These are phyloP conservation scores for Morus bassanus DNA, from an alignment of 2,797 vertebrate species.

Conservation along the genomic window DNA sequence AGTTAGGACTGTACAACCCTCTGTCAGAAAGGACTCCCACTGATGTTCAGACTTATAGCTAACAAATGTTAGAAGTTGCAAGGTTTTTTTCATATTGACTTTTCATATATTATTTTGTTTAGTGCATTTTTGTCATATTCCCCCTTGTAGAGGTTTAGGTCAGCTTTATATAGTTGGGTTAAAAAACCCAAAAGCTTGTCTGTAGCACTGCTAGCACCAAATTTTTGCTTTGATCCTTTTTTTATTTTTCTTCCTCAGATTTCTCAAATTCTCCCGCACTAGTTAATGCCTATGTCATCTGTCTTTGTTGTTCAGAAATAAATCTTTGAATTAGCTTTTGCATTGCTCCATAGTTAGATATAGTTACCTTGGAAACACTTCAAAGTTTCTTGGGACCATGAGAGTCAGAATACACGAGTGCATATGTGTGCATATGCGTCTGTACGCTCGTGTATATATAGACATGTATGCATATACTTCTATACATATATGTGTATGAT, in stretches of 20 bases:
- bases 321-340: background rate
- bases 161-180: background rate
- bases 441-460: fast-evolving
- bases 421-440: background rate
- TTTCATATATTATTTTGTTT: background rate
- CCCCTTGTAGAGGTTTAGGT: background rate
- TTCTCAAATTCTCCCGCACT: background rate
- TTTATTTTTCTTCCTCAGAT: background rate
- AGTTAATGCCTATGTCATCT: background rate
- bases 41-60: background rate
- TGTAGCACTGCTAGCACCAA: background rate
- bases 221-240: background rate
- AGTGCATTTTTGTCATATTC: background rate
- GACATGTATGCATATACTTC: background rate
- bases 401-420: fast-evolving
- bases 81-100: background rate
- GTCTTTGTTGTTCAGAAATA: background rate
- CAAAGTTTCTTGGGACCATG: background rate
- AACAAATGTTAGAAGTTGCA: background rate
- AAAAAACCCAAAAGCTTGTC: background rate
- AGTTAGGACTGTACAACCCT: background rate
- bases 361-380: background rate
- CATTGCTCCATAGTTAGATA: background rate
- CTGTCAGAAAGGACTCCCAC: background rate
- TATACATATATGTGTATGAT: background rate